phyloP scores from a whole-genome alignment of 2,797 vertebrate genomes.

The Xenopus petersii region DNA sequence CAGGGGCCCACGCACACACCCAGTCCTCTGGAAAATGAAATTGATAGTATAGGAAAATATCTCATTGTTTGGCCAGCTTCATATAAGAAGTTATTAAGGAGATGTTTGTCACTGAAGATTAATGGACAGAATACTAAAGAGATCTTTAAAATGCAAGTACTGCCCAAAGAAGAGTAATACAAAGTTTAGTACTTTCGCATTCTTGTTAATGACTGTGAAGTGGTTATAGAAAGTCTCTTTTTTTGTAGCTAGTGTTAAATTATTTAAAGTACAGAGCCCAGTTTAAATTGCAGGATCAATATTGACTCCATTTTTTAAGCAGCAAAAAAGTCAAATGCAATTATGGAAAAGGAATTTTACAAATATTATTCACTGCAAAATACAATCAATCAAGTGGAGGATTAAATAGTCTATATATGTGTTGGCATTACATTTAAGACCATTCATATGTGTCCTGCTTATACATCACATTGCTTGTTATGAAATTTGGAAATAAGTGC shows the following conservation, averaged over 20 bases:
- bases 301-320: not conserved
- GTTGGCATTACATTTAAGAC: too few relatives aligned
- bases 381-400: not conserved
- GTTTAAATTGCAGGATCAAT: conserved; percentile 1
- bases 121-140: too few relatives aligned
- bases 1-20: too few relatives aligned
- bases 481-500: not conserved
- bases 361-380: not conserved
- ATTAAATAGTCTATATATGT: too few relatives aligned
- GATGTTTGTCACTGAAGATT: too few relatives aligned
- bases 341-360: not conserved
- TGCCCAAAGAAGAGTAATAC: not conserved
- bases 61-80: too few relatives aligned
- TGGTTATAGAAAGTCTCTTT: not conserved
- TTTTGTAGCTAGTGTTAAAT: conserved; percentile 1
- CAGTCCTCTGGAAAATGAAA: too few relatives aligned
- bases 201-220: not conserved
- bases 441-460: too few relatives aligned
- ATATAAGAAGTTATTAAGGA: too few relatives aligned
- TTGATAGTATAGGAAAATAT: too few relatives aligned
- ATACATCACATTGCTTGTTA: too few relatives aligned
- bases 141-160: not conserved
- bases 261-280: not conserved
- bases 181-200: not conserved
- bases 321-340: not conserved